Evolutionary conservation across 2,113 vertebrate species (phyloP).

Genomic region (Delphinapterus leucas): DNA sequence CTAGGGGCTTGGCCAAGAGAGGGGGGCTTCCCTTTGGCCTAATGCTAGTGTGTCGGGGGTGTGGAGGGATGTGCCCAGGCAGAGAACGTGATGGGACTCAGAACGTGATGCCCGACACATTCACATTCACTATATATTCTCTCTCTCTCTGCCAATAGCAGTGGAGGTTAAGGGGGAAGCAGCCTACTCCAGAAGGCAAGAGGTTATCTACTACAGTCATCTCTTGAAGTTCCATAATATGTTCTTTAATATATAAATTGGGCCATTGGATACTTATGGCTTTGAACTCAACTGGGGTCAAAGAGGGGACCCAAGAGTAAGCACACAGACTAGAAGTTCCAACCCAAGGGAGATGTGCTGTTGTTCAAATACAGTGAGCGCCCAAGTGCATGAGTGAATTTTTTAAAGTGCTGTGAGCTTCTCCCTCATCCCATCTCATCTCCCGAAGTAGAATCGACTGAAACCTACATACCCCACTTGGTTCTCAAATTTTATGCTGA

Average conservation of each 20-base stretch:
- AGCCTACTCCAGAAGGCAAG: not conserved
- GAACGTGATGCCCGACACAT: not conserved
- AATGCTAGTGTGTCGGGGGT: not conserved
- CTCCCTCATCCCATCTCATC: not conserved
- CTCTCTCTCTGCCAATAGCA: not conserved
- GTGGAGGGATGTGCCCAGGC: not conserved
- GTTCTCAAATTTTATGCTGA: not conserved
- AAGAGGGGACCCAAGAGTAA: not conserved
- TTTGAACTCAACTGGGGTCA: not conserved
- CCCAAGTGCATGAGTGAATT: not conserved
- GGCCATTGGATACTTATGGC: not conserved
- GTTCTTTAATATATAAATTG: not conserved
- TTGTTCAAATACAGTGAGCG: not conserved
- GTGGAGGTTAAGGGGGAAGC: not conserved
- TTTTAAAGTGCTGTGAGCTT: not conserved
- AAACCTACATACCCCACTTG: not conserved
- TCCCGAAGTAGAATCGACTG: not conserved
- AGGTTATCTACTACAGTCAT: not conserved
- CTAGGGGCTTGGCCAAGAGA: not conserved
- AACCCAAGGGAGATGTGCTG: not conserved
- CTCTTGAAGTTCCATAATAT: not conserved
- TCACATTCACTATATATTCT: not conserved
- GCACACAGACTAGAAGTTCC: not conserved
- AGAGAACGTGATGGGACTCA: not conserved
- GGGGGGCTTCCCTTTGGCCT: not conserved